A percentile compares a stretch with the other conserved stretches of the same genome.
Conservation (phyloP, 2,888 invertebrate species). For the Zonitis immaculata region DNA sequence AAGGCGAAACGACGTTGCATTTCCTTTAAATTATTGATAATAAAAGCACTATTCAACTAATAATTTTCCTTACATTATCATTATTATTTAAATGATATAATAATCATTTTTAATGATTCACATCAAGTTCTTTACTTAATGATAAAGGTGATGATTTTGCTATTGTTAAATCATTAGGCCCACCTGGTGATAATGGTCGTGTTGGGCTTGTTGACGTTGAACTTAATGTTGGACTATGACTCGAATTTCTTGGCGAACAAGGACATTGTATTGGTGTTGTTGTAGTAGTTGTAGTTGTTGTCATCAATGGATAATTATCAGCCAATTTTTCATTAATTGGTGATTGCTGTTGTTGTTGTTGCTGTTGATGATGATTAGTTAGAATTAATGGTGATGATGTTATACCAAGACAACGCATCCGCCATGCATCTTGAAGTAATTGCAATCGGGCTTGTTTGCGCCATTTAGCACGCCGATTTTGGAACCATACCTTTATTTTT, state of each 20-base stretch:
- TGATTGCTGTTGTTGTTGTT: neutral
- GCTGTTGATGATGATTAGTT: slow-evolving; percentile 31
- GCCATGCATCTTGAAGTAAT: slow-evolving; percentile 83
- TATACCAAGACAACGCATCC: slow-evolving; percentile 78
- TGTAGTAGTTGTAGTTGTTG: slow-evolving; percentile 14
- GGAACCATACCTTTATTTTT: slow-evolving; percentile 90
- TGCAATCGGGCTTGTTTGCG: slow-evolving; percentile 83
- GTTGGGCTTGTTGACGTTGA: slow-evolving; percentile 31
- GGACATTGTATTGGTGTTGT: slow-evolving; percentile 31
- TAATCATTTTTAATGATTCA: neutral
- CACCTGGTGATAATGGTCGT: slow-evolving; percentile 41
- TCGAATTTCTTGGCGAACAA: slow-evolving; percentile 41
- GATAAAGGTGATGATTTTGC: slow-evolving; percentile 20
- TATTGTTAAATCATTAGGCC: slow-evolving; percentile 44
- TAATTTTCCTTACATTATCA: too few relatives aligned
- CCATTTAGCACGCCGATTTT: slow-evolving; percentile 88
- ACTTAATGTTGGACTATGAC: slow-evolving; percentile 33
- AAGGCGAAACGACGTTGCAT: too few relatives aligned
- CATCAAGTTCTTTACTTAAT: neutral
- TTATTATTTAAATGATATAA: too few relatives aligned
- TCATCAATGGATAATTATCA: slow-evolving; percentile 34
- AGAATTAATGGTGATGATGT: slow-evolving; percentile 46
- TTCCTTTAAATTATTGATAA: too few relatives aligned
- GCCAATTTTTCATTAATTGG: slow-evolving; percentile 22
- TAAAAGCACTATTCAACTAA: too few relatives aligned